Evolutionary conservation across 1,140 invertebrate species (phyloP).

Genomic region (Laupala kohalensis): DNA sequence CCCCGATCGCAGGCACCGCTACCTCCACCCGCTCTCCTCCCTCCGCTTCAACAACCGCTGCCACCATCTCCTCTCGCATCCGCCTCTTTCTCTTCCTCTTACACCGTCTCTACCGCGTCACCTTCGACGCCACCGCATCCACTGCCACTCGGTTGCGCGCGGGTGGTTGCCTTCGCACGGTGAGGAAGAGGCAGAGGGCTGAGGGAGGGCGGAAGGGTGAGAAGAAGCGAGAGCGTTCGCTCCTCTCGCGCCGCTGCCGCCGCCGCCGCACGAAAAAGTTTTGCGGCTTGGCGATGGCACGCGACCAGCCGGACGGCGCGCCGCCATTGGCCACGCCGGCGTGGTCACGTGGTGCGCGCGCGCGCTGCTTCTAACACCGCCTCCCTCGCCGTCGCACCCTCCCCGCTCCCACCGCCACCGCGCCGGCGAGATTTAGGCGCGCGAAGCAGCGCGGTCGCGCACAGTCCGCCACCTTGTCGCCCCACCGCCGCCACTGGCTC

Average conservation of each 20-base stretch:
- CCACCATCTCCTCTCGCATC: too few relatives aligned
- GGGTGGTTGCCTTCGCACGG: background rate
- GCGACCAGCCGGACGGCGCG: background rate
- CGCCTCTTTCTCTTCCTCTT: too few relatives aligned
- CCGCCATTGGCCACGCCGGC: too few relatives aligned
- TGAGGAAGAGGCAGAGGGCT: too few relatives aligned
- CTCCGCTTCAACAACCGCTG: too few relatives aligned
- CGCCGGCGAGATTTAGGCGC: background rate
- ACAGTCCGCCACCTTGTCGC: too few relatives aligned
- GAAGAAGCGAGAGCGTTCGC: background rate
- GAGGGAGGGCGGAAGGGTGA: background rate
- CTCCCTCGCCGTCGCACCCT: background rate
- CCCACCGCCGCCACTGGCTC: background rate
- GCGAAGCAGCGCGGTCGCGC: background rate
- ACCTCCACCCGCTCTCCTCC: too few relatives aligned
- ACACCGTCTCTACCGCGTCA: too few relatives aligned
- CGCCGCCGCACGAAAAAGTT: background rate
- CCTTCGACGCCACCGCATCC: too few relatives aligned
- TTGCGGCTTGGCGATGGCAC: background rate
- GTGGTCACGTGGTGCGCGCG: background rate
- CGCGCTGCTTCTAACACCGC: too few relatives aligned
- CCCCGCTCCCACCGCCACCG: too few relatives aligned
- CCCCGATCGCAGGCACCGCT: background rate
- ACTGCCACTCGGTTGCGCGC: background rate
- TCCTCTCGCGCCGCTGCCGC: too few relatives aligned